phyloP scores from a whole-genome alignment of 2,888 invertebrate genomes.

The Tetrapedia diversipes region DNA sequence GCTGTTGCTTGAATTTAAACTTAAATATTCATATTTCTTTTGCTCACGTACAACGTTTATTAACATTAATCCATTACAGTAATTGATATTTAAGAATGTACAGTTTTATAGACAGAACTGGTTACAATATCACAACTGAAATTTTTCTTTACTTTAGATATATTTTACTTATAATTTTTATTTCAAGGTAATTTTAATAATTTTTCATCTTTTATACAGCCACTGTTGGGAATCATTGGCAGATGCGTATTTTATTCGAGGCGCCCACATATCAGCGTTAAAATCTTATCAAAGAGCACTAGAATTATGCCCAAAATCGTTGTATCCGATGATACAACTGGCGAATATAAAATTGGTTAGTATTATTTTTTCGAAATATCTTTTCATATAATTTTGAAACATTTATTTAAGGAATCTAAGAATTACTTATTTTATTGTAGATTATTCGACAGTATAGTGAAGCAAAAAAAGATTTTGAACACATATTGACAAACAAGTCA shows the following conservation, averaged over 20 bases:
- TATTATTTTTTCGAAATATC: conserved; percentile 29
- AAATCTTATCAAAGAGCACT: conserved; percentile 92
- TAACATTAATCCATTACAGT: too few relatives aligned
- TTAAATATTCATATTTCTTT: too few relatives aligned
- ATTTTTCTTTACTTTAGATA: too few relatives aligned
- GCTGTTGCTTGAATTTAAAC: too few relatives aligned
- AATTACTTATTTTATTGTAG: conserved; percentile 67
- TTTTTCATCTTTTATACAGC: conserved; percentile 76
- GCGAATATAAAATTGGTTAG: conserved; percentile 88
- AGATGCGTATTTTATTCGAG: conserved; percentile 94
- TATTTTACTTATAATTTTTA: too few relatives aligned
- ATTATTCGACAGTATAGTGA: conserved; percentile 88
- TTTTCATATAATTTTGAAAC: too few relatives aligned
- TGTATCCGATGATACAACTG: conserved; percentile 90
- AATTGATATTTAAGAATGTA: too few relatives aligned
- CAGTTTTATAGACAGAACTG: too few relatives aligned
- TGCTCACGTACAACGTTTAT: too few relatives aligned
- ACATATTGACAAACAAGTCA: conserved; percentile 85
- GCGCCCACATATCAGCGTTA: conserved; percentile 94
- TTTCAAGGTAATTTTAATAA: background rate
- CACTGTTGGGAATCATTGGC: conserved; percentile 94
- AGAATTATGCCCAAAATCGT: conserved; percentile 86
- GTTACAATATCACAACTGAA: too few relatives aligned
- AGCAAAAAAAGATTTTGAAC: conserved; percentile 88
- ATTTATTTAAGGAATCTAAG: background rate